Evolutionary conservation across 2,797 vertebrate species (phyloP), one percentile per base, ranked within the genome.

Genomic region (Eptatretus atami): DNA sequence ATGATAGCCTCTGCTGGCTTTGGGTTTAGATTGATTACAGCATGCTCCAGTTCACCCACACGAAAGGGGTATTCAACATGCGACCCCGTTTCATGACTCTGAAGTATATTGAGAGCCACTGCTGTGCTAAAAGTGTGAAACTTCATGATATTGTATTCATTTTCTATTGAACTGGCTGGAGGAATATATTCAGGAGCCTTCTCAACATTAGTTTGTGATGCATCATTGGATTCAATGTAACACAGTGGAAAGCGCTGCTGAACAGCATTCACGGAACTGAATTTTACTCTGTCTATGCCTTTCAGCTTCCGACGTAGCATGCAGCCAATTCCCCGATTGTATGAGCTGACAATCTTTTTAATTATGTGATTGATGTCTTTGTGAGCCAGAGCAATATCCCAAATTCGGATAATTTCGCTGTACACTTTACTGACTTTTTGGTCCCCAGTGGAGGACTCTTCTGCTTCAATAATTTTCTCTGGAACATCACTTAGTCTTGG

Each of bases 41-140:
- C 72, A 0, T 78, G 76, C 65, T 81, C 79, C 5, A 79, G 68
- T 67, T 81, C 79, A 1, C 79, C 79, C 12, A 81, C 78, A 44
- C 78, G 69, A 69, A 81, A 81, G 1, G 78, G 79, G 67, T 80
- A 81, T 66, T 81, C 79, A 63, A 76, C 76, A 1, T 73, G 70
- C 2, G 70, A 70, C 57, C n/a, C 25, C 12, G n/a, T n/a, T 3
- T 69, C 74, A 12, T 71, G 72, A 53, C 80, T 75, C 1, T 69
- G 76, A 63, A 81, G 71, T 66, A 81, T 79, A 67, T 80, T 81
- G 61, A 74, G 73, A 0, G 76, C 79, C 77, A 80, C 79, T 67
- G 74, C 75, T 61, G 75, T 79, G 69, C 78, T 80, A 70, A 81
- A 81, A 68, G 77, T 81, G 67, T 81, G 79, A 66, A 81, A 81